Evolutionary conservation across 2,113 vertebrate genomes (phyloP), one percentile per base, ranked within the genome.

Genomic region (Calypte anna): DNA sequence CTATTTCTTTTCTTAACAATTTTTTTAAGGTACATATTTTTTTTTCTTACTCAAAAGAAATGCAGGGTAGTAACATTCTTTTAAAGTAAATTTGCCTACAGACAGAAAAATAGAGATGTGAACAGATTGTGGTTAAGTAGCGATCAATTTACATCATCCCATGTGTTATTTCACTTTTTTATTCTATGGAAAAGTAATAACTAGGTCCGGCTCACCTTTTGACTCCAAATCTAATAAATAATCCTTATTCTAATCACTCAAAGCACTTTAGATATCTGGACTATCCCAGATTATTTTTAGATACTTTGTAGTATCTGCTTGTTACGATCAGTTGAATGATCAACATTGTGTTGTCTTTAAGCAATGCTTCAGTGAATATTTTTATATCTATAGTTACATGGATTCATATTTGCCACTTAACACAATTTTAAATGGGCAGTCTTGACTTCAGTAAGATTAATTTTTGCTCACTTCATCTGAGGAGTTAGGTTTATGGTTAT

Each of bases 251-350:
- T 95, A 98, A 98, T 98, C 98, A 98, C 98, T 98, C 92, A 95
- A 98, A 98, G 99, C 99, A 99, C 99, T 99, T 99, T 99, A 99
- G 96, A 98, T 98, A 99, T 99, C 98, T 99, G 99, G 99, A 98
- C 96, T 96, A 90, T 94, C 97, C 98, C 99, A 98, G 98, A 98
- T 99, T 98, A 94, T 97, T 98, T 98, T 98, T 97, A 98, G 99
- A 99, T 99, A 99, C 99, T 97, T 98, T 96, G 89, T 96, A 95
- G 98, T 99, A 99, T 99, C 99, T 98, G 97, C 91, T 96, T 96
- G 93, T 98, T 98, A 98, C 64, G 99, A 99, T 99, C 99, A 99
- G 99, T 99, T 99, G 91, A 98, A 99, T 99, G 99, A 99, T 99
- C 99, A 96, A 48, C 96, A 86, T 97, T 98, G 90, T 98, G 98